Evolutionary conservation across 2,888 invertebrate species (phyloP), one percentile per base, ranked within the genome.

Genomic region (Drosophila kuntzei): DNA sequence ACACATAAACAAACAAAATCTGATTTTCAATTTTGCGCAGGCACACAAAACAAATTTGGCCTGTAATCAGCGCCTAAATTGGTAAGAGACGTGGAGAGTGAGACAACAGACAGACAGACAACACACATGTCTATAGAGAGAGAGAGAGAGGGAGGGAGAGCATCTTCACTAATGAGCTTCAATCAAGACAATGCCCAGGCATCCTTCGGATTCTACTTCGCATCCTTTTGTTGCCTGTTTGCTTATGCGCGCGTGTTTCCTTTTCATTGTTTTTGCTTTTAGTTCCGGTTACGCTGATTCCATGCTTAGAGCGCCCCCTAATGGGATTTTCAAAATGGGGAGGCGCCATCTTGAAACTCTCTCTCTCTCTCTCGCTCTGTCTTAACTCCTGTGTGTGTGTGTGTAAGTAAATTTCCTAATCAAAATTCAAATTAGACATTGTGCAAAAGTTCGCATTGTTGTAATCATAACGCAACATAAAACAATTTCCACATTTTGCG

Each of bases 401-500:
- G 78, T 69, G 81, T 89, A 88, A 90, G 89, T 81, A 91, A 89
- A 87, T 90, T 91, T 91, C 84, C 91, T 91, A 91, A 91, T 91
- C 91, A 91, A 91, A 91, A 91, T 91, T 90, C 91, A 91, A 91
- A 91, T 91, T 91, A 90, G 89, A 89, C 87, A 80, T 79, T 84
- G 81, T 73, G 75, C 76, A 78, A 79, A 75, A 83, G 88, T 88
- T 86, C 73, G 88, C 83, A 84, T 85, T 87, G 86, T 87, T 83
- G 89, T 83, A 88, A 86, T 79, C 85, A 82, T 80, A 82, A 78
- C 85, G 76, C 71, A 87, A 80, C 87, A 76, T 89, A 83, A 83
- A 86, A 80, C 89, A 89, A 89, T 89, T 89, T 87, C 80, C 76
- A 77, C 86, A 84, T 84, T 75, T 77, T 88, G 79, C 69, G 71